These are phyloP conservation scores for Aspiorhynchus laticeps DNA, from an alignment of 2,113 vertebrate species.

Conservation along the genomic window DNA sequence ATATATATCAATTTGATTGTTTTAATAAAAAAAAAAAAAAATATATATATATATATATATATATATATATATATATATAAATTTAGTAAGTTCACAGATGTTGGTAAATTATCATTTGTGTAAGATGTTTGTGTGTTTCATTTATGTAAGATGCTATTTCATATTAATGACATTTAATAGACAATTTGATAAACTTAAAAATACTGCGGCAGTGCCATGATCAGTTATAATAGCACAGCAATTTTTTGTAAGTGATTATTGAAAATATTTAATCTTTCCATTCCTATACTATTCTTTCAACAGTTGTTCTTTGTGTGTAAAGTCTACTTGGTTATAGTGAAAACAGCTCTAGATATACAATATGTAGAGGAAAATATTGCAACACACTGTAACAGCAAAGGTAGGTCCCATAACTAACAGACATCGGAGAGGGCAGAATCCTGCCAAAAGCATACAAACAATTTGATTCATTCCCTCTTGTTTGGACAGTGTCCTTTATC, in stretches of 20 bases:
- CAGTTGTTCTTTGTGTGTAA: background rate
- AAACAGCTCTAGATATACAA: background rate
- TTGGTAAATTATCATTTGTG: too few species aligned
- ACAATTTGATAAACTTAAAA: background rate
- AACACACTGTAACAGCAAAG: conserved; percentile 42
- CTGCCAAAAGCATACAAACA: conserved; percentile 34
- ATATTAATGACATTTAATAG: background rate
- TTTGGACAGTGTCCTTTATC: conserved; percentile 35
- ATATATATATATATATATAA: too few species aligned
- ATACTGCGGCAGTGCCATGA: background rate
- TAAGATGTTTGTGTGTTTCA: too few species aligned
- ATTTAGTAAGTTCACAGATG: too few species aligned
- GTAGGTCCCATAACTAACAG: background rate
- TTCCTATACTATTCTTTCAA: background rate
- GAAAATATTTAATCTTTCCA: background rate
- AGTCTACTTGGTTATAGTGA: background rate
- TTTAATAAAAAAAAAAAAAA: too few species aligned
- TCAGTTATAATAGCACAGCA: background rate
- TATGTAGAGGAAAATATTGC: conserved; percentile 1
- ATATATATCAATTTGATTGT: too few species aligned
- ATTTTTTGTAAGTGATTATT: background rate
- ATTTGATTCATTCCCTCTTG: conserved; percentile 28
- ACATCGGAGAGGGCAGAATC: conserved; percentile 11
- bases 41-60: too few species aligned
- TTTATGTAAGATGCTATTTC: too few species aligned